These are phyloP conservation scores for Calidris pugnax DNA, from an alignment of 2,113 vertebrate genomes.

Conservation along the genomic window DNA sequence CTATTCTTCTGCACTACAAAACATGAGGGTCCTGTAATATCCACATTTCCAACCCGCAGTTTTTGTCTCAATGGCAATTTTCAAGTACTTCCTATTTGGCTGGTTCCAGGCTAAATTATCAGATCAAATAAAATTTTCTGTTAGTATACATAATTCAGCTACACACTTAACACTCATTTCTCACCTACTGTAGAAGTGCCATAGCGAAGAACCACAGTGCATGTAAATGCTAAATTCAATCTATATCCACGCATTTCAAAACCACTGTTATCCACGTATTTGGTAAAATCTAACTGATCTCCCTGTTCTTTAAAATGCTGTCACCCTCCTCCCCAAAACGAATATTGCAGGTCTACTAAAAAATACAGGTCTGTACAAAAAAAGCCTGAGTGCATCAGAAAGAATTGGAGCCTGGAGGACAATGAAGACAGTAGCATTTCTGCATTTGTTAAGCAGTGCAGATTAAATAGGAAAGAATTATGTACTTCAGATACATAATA, in stretches of 20 bases:
- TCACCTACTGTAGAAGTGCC: not conserved
- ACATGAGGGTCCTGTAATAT: not conserved
- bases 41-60: not conserved
- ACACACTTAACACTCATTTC: not conserved
- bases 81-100: not conserved
- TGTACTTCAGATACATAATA: not conserved
- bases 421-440: not conserved
- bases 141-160: not conserved
- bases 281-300: not conserved
- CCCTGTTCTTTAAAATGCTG: not conserved
- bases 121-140: not conserved
- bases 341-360: not conserved
- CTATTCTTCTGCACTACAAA: not conserved
- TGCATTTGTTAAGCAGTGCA: not conserved
- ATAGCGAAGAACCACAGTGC: not conserved
- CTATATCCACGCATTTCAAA: not conserved
- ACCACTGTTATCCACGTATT: not conserved
- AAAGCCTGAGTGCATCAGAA: not conserved
- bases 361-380: not conserved
- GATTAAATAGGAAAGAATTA: not conserved
- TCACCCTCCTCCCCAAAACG: not conserved
- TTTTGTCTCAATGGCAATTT: not conserved
- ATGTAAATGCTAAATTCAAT: not conserved
- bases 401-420: not conserved
- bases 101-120: not conserved